Base-by-base conservation (phyloP, 2,113 vertebrate species). In the Gracilinanus agilis region DNA sequence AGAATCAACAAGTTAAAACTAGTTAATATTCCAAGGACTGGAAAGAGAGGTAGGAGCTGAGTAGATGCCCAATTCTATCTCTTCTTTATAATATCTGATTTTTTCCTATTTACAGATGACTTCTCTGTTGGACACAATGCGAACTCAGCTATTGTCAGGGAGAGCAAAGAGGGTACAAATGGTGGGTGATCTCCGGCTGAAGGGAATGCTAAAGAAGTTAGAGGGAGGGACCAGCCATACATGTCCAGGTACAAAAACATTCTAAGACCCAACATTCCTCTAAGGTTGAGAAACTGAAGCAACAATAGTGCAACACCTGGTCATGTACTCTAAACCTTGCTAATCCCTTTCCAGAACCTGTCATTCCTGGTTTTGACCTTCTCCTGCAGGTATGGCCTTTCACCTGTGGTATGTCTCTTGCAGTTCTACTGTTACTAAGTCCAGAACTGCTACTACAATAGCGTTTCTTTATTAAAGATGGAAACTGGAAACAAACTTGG, bases 1-100 rank as follows among this genome's bases (percentile, higher is more conserved):
- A 89, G 88, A 90, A 93, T 61, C 94, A 58, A 92, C 25, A 94
- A 88, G 44, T 75, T 29, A 21, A 96, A 93, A 93, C 61, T 55
- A 92, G 90, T 24, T 61, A 90, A 93, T 34, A 53, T 49, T 91
- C 61, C 89, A 97, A 16, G 1, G 61, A 89, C 67, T 9, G 54
- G 34, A n/a, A 91, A 95, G 24, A 95, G 34, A 89, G 90, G 92
- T 3, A 93, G 55, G 89, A 40, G 40, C 89, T 75, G 93, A 61
- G 94, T 89, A 54, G 90, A 96, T 90, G 90, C 27, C 83, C n/a
- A n/a, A n/a, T 61, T 61, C 8, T 61, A 11, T 29, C 56, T 61
- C 56, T 61, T 61, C 9, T 61, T 27, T 61, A 61, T 9, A 29
- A 27, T 61, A 9, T 58, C 56, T 61, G 56, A 27, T 3, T 27